Conservation (phyloP, 1,140 invertebrate species). For the Scaptomyza pallida region DNA sequence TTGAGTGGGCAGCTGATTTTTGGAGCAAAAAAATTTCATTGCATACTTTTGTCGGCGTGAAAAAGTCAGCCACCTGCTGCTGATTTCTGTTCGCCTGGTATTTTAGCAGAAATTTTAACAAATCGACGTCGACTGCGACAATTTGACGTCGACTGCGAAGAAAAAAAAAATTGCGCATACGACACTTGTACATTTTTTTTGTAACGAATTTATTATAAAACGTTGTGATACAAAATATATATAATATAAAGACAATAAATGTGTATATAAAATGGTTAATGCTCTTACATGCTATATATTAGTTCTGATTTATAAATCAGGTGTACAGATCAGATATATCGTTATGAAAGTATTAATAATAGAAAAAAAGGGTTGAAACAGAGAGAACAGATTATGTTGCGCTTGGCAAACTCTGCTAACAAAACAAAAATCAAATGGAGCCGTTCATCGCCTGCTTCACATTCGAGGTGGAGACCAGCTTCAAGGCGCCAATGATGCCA, state of each 20-base stretch:
- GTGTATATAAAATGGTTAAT: slow-evolving; percentile 32
- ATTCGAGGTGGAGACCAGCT: slow-evolving; percentile 75
- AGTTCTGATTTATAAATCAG: slow-evolving; percentile 31
- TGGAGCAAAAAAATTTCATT: no score
- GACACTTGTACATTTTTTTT: no score
- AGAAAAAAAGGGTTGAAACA: slow-evolving; percentile 23
- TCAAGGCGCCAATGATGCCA: slow-evolving; percentile 73
- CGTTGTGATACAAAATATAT: slow-evolving; percentile 22
- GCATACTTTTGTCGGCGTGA: no score
- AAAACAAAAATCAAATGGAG: slow-evolving; percentile 58
- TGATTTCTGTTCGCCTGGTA: no score
- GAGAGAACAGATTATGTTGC: slow-evolving; percentile 1
- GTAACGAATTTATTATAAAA: slow-evolving; percentile 42
- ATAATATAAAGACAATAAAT: slow-evolving; percentile 2
- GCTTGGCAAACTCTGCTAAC: slow-evolving; percentile 14
- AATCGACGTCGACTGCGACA: no score
- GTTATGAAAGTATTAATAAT: slow-evolving; percentile 18
- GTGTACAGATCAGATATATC: slow-evolving; percentile 21
- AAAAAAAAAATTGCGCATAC: not conserved
- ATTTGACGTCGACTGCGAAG: no score
- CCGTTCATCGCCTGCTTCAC: slow-evolving; percentile 82
- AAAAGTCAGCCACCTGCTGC: no score
- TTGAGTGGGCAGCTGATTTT: no score
- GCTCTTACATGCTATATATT: slow-evolving; percentile 25
- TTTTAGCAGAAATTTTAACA: no score